phyloP scores from a whole-genome alignment of 1,140 invertebrate genomes.

The Agraylea sexmaculata region DNA sequence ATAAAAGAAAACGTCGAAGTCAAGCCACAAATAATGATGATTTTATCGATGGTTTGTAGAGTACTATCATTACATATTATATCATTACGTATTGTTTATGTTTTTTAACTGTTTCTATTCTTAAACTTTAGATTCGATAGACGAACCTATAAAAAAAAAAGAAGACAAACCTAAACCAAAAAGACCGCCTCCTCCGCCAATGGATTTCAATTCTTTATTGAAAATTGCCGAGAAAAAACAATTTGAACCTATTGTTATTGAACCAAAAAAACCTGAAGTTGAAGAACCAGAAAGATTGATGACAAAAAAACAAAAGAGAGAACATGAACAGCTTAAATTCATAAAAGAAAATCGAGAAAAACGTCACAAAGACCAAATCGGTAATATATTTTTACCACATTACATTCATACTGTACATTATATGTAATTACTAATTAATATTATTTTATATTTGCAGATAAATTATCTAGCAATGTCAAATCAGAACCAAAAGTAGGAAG shows the following conservation, averaged over 20 bases:
- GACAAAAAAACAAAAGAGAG: slow-evolving; percentile 68
- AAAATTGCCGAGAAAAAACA: slow-evolving; percentile 76
- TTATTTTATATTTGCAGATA: slow-evolving; percentile 14
- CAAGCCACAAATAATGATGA: slow-evolving; percentile 23
- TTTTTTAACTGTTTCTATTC: slow-evolving; percentile 1
- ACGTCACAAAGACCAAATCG: slow-evolving; percentile 11
- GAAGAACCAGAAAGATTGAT: slow-evolving; percentile 57
- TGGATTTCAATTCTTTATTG: slow-evolving; percentile 61
- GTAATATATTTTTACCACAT: background rate
- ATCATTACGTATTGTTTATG: slow-evolving; percentile 11
- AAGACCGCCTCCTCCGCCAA: slow-evolving; percentile 50
- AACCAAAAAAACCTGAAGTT: slow-evolving; percentile 45
- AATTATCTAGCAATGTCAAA: slow-evolving; percentile 10
- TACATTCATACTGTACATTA: slow-evolving; percentile 1
- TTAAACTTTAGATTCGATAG: slow-evolving; percentile 26
- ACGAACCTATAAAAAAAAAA: slow-evolving; percentile 36
- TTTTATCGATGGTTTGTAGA: slow-evolving; percentile 24
- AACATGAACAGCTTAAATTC: slow-evolving; percentile 51
- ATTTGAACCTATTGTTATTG: slow-evolving; percentile 56
- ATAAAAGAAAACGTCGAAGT: slow-evolving; percentile 51
- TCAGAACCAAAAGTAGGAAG: background rate
- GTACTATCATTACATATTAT: too few species aligned
- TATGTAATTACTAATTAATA: slow-evolving; percentile 10
- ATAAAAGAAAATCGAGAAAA: slow-evolving; percentile 13
- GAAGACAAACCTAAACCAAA: slow-evolving; percentile 47